These are phyloP conservation scores for Cremastinae sp. DNA, from an alignment of 2,888 invertebrate genomes.

Conservation along the genomic window DNA sequence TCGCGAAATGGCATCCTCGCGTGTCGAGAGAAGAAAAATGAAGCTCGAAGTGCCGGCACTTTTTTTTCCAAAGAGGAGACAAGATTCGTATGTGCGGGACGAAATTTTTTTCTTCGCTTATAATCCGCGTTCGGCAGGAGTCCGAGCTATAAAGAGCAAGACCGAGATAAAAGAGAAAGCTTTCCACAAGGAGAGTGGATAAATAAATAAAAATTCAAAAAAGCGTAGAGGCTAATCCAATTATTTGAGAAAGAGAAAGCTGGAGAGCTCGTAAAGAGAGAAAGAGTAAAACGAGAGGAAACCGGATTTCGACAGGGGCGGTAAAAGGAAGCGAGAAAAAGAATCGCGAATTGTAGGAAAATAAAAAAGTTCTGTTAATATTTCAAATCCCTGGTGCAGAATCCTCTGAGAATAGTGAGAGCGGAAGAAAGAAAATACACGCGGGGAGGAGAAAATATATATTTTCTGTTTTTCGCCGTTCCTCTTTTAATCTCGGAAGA, in stretches of 20 bases:
- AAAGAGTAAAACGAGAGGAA: background rate
- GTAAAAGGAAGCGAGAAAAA: background rate
- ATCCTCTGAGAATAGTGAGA: background rate
- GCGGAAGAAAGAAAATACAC: slow-evolving; percentile 4
- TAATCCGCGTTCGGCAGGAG: too few species aligned
- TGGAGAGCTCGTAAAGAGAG: background rate
- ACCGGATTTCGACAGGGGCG: too few species aligned
- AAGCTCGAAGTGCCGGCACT: background rate
- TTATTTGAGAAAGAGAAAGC: background rate
- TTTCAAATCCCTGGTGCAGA: slow-evolving; percentile 10
- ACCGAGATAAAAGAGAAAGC: too few species aligned
- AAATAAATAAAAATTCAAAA: too few species aligned
- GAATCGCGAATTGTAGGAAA: slow-evolving; percentile 2
- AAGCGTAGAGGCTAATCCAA: slow-evolving; percentile 4
- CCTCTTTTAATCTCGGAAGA: background rate
- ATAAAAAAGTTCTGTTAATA: slow-evolving; percentile 22
- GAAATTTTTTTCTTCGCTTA: too few species aligned
- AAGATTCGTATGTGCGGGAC: background rate
- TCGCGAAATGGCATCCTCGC: background rate
- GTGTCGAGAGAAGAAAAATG: background rate
- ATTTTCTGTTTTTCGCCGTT: background rate
- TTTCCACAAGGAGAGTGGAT: too few species aligned
- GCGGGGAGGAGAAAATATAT: background rate
- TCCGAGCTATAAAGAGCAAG: too few species aligned
- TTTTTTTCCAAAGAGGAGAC: background rate